A percentile compares a stretch with the other conserved stretches of the same genome.
Conservation (phyloP, 2,113 vertebrate genomes). For the Rhinolophus sinicus region DNA sequence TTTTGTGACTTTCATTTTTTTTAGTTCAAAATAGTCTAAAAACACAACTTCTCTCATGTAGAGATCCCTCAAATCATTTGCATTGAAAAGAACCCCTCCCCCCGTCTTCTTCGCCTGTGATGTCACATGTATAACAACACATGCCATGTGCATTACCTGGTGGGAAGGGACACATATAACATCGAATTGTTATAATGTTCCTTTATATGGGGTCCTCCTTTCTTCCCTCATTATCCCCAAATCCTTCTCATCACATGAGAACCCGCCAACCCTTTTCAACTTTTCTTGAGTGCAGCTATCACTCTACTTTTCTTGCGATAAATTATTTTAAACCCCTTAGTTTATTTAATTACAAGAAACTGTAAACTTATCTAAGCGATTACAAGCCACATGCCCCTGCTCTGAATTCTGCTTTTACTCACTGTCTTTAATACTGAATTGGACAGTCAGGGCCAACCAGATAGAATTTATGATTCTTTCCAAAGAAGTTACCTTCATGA, state of each 20-base stretch:
- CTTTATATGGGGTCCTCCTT: background rate
- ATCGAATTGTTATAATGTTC: too few species aligned
- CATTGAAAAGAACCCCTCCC: background rate
- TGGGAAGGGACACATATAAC: background rate
- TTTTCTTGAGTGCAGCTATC: background rate
- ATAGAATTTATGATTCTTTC: background rate
- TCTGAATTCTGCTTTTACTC: background rate
- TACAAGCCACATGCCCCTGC: background rate
- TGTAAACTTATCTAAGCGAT: background rate
- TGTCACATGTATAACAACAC: rapidly evolving
- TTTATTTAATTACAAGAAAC: background rate
- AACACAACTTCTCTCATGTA: background rate
- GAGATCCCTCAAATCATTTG: background rate
- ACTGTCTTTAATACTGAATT: background rate
- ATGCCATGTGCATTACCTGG: rapidly evolving
- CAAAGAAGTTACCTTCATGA: background rate
- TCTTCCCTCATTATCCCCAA: background rate
- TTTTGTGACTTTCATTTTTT: background rate
- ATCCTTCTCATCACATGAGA: background rate
- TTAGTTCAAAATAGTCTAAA: background rate
- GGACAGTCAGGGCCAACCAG: background rate
- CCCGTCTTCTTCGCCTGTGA: background rate
- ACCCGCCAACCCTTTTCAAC: background rate
- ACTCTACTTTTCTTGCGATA: background rate
- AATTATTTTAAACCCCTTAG: background rate